phyloP scores from a whole-genome alignment of 2,113 vertebrate species.

The Thomomys bottae region DNA sequence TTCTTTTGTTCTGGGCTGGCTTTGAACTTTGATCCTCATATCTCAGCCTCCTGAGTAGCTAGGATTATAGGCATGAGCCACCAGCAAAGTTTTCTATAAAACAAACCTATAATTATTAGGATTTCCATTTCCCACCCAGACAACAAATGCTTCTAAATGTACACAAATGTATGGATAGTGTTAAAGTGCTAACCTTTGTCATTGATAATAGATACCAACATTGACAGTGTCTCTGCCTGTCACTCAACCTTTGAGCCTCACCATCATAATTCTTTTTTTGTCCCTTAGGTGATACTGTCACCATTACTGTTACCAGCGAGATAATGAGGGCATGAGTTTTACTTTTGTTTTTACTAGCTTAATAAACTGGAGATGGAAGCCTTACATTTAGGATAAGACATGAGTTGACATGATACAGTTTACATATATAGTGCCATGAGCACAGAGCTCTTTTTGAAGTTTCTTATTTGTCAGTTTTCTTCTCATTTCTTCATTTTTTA shows the following conservation, averaged over 20 bases:
- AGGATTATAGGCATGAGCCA: no score
- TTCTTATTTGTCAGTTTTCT: background rate
- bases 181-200: constrained; percentile 8
- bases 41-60: no score
- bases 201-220: background rate
- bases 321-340: background rate
- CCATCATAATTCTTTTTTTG: background rate
- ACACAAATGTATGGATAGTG: background rate
- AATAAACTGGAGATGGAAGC: background rate
- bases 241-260: background rate
- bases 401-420: background rate
- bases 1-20: no score
- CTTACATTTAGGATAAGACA: background rate
- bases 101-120: background rate
- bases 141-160: background rate
- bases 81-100: constrained; percentile 26
- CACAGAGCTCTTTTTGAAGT: background rate
- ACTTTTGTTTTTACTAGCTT: background rate
- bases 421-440: background rate
- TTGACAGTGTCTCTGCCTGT: background rate
- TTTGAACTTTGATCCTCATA: no score
- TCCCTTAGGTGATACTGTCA: background rate
- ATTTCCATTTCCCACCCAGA: constrained; percentile 11
- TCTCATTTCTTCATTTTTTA: background rate
- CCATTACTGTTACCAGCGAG: background rate